Base-by-base conservation (phyloP, 2,113 vertebrate species). In the Orcinus orca region DNA sequence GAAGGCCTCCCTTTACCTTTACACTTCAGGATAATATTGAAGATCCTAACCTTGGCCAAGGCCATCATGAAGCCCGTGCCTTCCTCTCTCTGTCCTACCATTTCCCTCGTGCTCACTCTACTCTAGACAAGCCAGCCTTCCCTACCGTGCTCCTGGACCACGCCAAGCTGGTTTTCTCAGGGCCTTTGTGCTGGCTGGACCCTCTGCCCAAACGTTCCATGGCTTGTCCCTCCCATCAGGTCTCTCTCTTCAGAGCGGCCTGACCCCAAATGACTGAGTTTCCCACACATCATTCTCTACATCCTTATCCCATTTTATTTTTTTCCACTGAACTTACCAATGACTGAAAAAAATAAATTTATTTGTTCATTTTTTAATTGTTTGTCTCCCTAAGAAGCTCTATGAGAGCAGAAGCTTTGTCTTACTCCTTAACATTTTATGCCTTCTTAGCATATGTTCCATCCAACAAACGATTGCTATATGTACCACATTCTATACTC, bases 61-160 rank as follows among this genome's bases (percentile, higher is more conserved):
- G 3, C 47, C 50, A 38, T 55, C 23, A 2, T 0, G 3, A 44
- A 33, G 14, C 41, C 26, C 4, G 0, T 11, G 17, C 47, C 60
- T 50, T 25, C 23, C 18, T 14, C 1, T 41, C 53, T 68, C 33
- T 18, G 67, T 50, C 44, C 31, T 41, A 50, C 11, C 1, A 3
- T 58, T 17, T 38, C 23, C 31, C 11, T 41, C 10, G 0, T 3
- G 44, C 62, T 82, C 29, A 60, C 55, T 21, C 18, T 2, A 13
- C 26, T 44, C 13, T 8, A 44, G 33, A 15, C 68, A 14, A 38
- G 15, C 5, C 20, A 73, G 44, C n/a, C 63, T 53, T 47, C 26
- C 62, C 17, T 23, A 6, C 6, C 3, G 17, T 10, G 26, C 20
- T 41, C 44, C 80, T 18, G 1, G 1, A 41, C 23, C 23, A 73